Conservation (phyloP, 1,140 invertebrate genomes). For the Aphelenchoides besseyi region DNA sequence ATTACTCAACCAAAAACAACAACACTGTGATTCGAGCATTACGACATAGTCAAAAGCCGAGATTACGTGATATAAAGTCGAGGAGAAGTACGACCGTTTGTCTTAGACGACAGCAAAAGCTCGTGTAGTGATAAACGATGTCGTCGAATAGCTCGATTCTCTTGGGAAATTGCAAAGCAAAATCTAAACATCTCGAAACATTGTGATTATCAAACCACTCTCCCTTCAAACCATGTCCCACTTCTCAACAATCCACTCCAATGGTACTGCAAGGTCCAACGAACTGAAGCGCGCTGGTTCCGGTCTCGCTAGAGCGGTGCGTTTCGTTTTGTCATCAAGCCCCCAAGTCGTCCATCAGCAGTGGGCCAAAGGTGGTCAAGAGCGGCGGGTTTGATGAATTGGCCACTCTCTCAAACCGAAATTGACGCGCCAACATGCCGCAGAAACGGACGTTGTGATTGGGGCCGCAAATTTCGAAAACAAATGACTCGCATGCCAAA, state of each 20-base stretch:
- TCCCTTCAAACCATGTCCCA: neutral
- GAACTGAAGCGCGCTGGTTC: neutral
- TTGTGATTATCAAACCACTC: constrained; percentile 1
- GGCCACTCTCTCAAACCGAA: neutral
- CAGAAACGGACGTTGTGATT: neutral
- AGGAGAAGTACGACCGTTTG: too few relatives aligned
- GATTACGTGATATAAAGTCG: too few relatives aligned
- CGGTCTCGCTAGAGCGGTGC: too few relatives aligned
- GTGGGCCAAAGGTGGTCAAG: neutral
- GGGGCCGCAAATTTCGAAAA: neutral
- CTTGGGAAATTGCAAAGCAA: too few relatives aligned
- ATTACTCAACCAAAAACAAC: too few relatives aligned
- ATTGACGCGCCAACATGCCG: neutral
- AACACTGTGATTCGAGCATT: too few relatives aligned
- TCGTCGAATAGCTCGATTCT: too few relatives aligned
- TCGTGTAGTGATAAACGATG: neutral
- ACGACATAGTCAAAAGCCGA: too few relatives aligned
- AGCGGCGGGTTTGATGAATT: neutral
- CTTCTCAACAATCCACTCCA: neutral
- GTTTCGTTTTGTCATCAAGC: constrained; percentile 1
- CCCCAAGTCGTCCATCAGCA: neutral
- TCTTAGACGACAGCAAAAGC: too few relatives aligned
- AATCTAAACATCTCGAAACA: too few relatives aligned
- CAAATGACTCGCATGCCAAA: neutral
- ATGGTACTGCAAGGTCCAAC: too few relatives aligned